A percentile compares a stretch with the other conserved stretches of the same genome.
These are phyloP conservation scores for Beroe ovata DNA, from an alignment of 37 sponge, comb jelly and placozoan genomes.

Conservation along the genomic window DNA sequence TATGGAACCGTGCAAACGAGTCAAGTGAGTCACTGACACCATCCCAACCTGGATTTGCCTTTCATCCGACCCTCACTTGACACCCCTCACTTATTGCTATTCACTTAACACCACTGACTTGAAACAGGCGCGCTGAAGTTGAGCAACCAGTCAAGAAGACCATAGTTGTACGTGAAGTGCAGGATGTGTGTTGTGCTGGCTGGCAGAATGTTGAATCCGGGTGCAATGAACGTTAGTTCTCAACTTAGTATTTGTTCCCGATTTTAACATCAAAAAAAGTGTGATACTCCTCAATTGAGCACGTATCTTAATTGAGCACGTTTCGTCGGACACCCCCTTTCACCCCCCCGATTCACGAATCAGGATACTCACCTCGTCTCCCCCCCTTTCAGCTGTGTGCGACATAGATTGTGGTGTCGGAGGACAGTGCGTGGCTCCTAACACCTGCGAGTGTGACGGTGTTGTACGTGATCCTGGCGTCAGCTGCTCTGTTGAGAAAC, in stretches of 20 bases:
- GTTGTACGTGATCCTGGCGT: background rate
- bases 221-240: background rate
- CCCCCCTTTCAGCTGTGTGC: conserved; percentile 45
- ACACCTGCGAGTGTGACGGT: background rate
- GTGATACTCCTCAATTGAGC: no score
- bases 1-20: conserved; percentile 13
- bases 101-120: no score
- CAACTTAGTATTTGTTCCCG: no score
- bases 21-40: conserved; percentile 68
- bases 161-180: background rate
- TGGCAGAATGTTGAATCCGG: background rate
- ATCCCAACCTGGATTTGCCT: background rate
- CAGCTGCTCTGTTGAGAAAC: no score
- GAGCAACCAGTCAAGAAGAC: conserved; percentile 33
- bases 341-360: no score
- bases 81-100: no score
- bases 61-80: no score
- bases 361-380: no score
- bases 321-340: no score
- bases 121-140: conserved; percentile 30
- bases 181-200: background rate
- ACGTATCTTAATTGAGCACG: no score
- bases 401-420: conserved; percentile 12
- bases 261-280: no score
- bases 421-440: background rate